A percentile compares a stretch with the other conserved stretches of the same genome.
Evolutionary conservation across 2,888 invertebrate genomes (phyloP).

Genomic region (Schizotus pectinicornis): DNA sequence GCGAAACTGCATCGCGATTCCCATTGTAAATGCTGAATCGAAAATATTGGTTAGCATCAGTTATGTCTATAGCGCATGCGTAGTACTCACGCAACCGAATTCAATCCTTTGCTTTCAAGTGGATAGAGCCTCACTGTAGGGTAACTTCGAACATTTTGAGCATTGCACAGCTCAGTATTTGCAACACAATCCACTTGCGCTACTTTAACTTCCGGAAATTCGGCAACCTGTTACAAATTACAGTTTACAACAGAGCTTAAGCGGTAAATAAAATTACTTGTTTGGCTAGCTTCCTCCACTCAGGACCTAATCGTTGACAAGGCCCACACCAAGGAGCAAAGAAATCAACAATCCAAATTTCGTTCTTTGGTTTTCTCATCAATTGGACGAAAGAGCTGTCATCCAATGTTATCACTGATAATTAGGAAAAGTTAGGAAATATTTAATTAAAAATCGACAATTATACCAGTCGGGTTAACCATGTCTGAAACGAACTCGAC

Average conservation of each 20-base stretch:
- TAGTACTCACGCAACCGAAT: constrained; percentile 60
- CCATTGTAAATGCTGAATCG: constrained; percentile 64
- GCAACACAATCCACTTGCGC: constrained; percentile 72
- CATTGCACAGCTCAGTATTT: constrained; percentile 63
- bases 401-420: constrained; percentile 64
- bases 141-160: constrained; percentile 68
- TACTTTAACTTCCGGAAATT: constrained; percentile 62
- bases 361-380: constrained; percentile 60
- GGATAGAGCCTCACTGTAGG: constrained; percentile 75
- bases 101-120: constrained; percentile 60
- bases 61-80: too few relatives aligned
- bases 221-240: constrained; percentile 51
- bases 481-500: constrained; percentile 70
- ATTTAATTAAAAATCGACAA: background rate
- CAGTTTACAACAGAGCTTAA: constrained; percentile 1
- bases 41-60: constrained; percentile 15
- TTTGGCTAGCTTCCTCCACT: constrained; percentile 71
- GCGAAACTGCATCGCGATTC: constrained; percentile 66
- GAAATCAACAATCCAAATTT: constrained; percentile 74
- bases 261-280: constrained; percentile 49
- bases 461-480: constrained; percentile 60
- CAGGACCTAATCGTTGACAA: constrained; percentile 71
- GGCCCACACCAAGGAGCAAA: constrained; percentile 79
- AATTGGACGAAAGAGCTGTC: constrained; percentile 64
- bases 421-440: constrained; percentile 16